These are phyloP conservation scores for Achroia grisella DNA, from an alignment of 1,140 invertebrate genomes.

Conservation along the genomic window DNA sequence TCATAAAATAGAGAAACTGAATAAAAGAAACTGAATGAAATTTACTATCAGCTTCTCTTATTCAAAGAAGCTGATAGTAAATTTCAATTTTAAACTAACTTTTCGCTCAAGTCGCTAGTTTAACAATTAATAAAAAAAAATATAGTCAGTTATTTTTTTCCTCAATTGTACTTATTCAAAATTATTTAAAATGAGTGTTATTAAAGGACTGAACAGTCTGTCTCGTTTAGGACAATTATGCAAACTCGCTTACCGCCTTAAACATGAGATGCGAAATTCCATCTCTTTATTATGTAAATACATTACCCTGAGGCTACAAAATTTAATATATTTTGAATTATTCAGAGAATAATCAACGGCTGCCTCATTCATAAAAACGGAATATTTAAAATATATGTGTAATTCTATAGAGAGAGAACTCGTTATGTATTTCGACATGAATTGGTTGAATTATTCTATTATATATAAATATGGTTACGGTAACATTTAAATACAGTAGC, in stretches of 20 bases:
- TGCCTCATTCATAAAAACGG: conserved; percentile 15
- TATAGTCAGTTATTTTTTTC: no score
- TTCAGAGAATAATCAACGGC: conserved; percentile 27
- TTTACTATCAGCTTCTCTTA: no score
- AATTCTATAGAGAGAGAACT: conserved; percentile 6
- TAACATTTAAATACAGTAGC: no score
- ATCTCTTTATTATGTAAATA: conserved; percentile 39
- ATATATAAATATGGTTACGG: conserved; percentile 1
- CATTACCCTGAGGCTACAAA: conserved; percentile 20
- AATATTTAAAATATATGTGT: conserved; percentile 13
- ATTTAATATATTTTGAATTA: conserved; percentile 35
- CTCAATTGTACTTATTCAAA: background rate
- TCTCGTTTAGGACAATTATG: conserved; percentile 17
- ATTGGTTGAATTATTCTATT: conserved; percentile 8
- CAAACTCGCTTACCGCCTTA: conserved; percentile 16
- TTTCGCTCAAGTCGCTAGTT: no score
- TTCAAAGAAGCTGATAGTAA: no score
- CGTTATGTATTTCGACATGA: conserved; percentile 1
- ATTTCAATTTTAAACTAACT: no score
- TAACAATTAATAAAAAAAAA: no score
- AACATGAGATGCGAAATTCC: conserved; percentile 17
- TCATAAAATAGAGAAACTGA: no score
- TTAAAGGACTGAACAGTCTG: conserved; percentile 9
- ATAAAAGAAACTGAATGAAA: no score
- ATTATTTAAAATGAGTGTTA: conserved; percentile 7